These are phyloP conservation scores for Troides oblongomaculatus DNA, from an alignment of 2,888 invertebrate species.

Conservation along the genomic window DNA sequence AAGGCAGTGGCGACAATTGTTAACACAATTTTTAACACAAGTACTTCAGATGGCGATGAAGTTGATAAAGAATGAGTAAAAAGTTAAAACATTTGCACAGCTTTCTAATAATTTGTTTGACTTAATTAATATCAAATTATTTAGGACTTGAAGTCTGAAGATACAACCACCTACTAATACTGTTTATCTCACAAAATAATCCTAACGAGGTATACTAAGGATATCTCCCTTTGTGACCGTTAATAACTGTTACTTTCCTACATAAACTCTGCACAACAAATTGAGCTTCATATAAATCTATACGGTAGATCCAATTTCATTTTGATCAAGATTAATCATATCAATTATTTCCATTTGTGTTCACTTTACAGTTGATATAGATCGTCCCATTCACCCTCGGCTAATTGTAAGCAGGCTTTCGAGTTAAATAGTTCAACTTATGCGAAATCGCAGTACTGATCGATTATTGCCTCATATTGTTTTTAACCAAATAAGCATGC, in stretches of 20 bases:
- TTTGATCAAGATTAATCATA: constrained; percentile 13
- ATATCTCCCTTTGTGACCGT: too few species aligned
- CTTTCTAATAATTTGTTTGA: too few species aligned
- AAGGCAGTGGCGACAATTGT: constrained; percentile 55
- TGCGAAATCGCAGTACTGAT: neutral
- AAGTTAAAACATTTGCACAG: too few species aligned
- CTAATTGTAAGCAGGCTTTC: constrained; percentile 9
- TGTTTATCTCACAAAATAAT: too few species aligned
- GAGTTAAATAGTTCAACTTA: constrained; percentile 3
- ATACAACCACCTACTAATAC: too few species aligned
- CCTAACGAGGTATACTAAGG: too few species aligned
- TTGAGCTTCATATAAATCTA: neutral
- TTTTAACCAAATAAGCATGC: too few species aligned
- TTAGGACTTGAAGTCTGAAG: too few species aligned
- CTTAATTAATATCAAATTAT: too few species aligned
- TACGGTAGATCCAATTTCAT: constrained; percentile 12
- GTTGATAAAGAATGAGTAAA: constrained; percentile 39
- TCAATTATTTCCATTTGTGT: constrained; percentile 17
- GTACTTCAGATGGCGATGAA: constrained; percentile 47
- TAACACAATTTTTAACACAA: constrained; percentile 55
- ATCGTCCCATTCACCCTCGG: constrained; percentile 22
- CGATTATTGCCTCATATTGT: too few species aligned
- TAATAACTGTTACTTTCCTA: too few species aligned
- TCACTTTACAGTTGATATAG: constrained; percentile 13
- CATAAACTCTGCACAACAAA: too few species aligned